These are phyloP conservation scores for Criorhina ranunculi DNA, from an alignment of 2,888 invertebrate genomes.

Conservation along the genomic window DNA sequence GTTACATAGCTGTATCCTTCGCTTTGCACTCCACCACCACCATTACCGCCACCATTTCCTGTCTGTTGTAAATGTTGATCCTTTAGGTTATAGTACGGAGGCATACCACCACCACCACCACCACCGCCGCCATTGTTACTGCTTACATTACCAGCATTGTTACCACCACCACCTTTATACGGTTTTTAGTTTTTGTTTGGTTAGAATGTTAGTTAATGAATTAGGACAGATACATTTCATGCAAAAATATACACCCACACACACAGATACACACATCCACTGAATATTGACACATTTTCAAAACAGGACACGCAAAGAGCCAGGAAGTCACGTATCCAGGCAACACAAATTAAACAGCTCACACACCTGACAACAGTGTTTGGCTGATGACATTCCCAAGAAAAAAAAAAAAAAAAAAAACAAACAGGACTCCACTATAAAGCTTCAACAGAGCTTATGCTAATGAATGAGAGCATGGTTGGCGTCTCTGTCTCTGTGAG, in stretches of 20 bases:
- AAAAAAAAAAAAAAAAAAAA: conserved; percentile 4
- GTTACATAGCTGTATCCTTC: conserved; percentile 84
- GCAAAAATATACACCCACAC: conserved; percentile 33
- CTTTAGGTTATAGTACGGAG: conserved; percentile 83
- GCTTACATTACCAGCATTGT: conserved; percentile 54
- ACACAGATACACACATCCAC: neutral
- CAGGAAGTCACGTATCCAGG: conserved; percentile 10
- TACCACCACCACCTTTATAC: conserved; percentile 55
- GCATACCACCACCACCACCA: conserved; percentile 78
- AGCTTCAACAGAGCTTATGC: conserved; percentile 37
- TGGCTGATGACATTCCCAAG: neutral
- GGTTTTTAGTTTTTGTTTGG: conserved; percentile 53
- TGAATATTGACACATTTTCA: conserved; percentile 46
- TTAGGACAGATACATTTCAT: conserved; percentile 60
- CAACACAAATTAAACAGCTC: neutral
- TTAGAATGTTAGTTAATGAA: conserved; percentile 71
- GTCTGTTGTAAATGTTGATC: conserved; percentile 83
- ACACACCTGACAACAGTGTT: conserved; percentile 23
- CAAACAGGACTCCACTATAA: neutral
- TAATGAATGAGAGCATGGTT: conserved; percentile 44
- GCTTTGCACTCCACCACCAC: conserved; percentile 82
- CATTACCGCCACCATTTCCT: conserved; percentile 83
- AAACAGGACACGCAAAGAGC: conserved; percentile 31
- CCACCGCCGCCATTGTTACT: conserved; percentile 35
- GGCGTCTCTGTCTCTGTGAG: conserved; percentile 1